A percentile compares a stretch with the other conserved stretches of the same genome.
phyloP scores from a whole-genome alignment of 2,888 invertebrate genomes.

The Acrocyrtus sp. region DNA sequence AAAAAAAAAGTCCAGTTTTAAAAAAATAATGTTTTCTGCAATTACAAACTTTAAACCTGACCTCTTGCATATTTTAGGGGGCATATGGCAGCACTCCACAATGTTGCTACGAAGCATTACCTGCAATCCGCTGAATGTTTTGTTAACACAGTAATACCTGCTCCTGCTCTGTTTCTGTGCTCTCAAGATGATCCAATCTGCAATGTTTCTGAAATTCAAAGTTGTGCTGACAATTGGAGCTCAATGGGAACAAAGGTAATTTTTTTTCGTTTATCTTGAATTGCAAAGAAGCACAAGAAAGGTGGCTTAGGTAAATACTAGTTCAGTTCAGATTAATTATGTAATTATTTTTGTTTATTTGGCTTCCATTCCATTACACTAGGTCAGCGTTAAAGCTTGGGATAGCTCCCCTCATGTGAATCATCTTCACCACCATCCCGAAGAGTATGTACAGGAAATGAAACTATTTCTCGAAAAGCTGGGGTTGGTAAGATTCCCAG shows the following conservation, averaged over 20 bases:
- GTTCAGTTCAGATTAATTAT: background rate
- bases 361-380: constrained; percentile 62
- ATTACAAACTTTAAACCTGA: too few relatives aligned
- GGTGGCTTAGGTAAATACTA: background rate
- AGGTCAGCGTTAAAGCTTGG: constrained; percentile 79
- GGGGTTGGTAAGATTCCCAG: constrained; percentile 69
- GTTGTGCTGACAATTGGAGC: constrained; percentile 80
- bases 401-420: constrained; percentile 80
- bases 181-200: constrained; percentile 81
- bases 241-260: constrained; percentile 79
- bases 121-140: constrained; percentile 84
- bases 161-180: constrained; percentile 81
- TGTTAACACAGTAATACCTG: constrained; percentile 78
- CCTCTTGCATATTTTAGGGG: constrained; percentile 70
- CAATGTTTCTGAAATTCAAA: constrained; percentile 76
- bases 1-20: too few relatives aligned
- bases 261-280: too few relatives aligned
- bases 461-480: constrained; percentile 72
- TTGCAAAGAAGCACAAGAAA: too few relatives aligned
- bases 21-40: too few relatives aligned
- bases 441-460: constrained; percentile 74
- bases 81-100: constrained; percentile 85
- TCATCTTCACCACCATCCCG: constrained; percentile 74
- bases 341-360: constrained; percentile 8
- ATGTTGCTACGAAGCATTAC: constrained; percentile 85